A percentile compares a stretch with the other conserved stretches of the same genome.
Evolutionary conservation across 2,888 invertebrate species (phyloP).

Genomic region (Morpho helenor): DNA sequence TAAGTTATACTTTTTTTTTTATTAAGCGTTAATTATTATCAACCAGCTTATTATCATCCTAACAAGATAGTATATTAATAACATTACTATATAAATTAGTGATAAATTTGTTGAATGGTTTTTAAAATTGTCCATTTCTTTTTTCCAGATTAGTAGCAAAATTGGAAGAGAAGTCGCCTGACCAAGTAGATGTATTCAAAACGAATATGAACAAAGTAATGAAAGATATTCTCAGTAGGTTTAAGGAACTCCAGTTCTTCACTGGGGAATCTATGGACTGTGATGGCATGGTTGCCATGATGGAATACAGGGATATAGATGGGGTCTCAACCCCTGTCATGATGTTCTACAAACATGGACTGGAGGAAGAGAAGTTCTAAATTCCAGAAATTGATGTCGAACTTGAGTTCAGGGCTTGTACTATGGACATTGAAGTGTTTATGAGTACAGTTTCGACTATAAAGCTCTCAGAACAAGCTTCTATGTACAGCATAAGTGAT

Average conservation of each 20-base stretch:
- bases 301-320: conserved; percentile 95
- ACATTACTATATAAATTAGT: not conserved
- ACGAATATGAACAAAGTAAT: conserved; percentile 95
- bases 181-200: conserved; percentile 93
- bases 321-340: conserved; percentile 91
- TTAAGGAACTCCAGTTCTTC: conserved; percentile 96
- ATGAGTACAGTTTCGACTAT: not conserved
- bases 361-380: conserved; percentile 97
- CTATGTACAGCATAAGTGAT: conserved; percentile 43
- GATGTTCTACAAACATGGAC: conserved; percentile 98
- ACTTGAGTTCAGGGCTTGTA: not conserved
- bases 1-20: no score
- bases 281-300: conserved; percentile 95
- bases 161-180: conserved; percentile 88
- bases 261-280: conserved; percentile 95
- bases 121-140: conserved; percentile 18
- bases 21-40: no score
- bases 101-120: not conserved
- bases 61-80: not conserved
- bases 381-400: conserved; percentile 12
- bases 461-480: conserved; percentile 6
- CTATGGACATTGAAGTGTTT: not conserved
- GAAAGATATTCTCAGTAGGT: conserved; percentile 93
- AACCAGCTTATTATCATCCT: not conserved
- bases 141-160: conserved; percentile 85